Base-by-base conservation (phyloP, 2,888 invertebrate species). In the Tinea trinotella region DNA sequence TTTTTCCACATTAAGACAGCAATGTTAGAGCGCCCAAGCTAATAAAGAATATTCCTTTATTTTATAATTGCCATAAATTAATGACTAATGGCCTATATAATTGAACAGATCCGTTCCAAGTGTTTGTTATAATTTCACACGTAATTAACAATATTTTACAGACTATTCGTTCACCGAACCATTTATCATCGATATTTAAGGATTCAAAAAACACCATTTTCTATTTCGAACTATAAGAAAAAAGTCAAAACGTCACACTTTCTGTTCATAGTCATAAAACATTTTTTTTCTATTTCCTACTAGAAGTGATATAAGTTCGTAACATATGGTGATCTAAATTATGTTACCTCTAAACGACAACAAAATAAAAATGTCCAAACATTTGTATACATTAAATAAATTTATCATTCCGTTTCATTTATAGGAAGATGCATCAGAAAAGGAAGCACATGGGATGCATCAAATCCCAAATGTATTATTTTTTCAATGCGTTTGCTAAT, bases 351-450 rank as follows among this genome's bases (percentile, higher is more conserved):
- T 80, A 81, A 83, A 74, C 77, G 82, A 76, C 83, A 81, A 76
- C 76, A 71, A 82, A 84, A 83, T 85, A 84, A 84, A 85, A 84
- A 83, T 84, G 84, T 85, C 84, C 80, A 85, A 85, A 84, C 82
- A 85, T 85, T 85, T 84, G 84, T 85, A 84, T 83, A 82, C 83
- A 82, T 84, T 80, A 82, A 81, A 84, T 76, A 83, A 84, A 85
- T 85, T 84, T 85, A 85, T 84, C 83, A 84, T 84, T 74, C 72
- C 73, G 73, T 76, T 76, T 75, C 78, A 72, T 80, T 76, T 74
- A 71, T 72, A 76, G 68, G 66, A 71, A 67, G 69, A 65, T 63
- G 30, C 59, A 68, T 67, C 69, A 74, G 72, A 80, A 80, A 76
- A 83, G 59, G 83, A 84, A 84, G 67, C 84, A 83, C 77, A 79